Base-by-base conservation (phyloP, 2,113 vertebrate genomes). In the Phrynocephalus versicolor region DNA sequence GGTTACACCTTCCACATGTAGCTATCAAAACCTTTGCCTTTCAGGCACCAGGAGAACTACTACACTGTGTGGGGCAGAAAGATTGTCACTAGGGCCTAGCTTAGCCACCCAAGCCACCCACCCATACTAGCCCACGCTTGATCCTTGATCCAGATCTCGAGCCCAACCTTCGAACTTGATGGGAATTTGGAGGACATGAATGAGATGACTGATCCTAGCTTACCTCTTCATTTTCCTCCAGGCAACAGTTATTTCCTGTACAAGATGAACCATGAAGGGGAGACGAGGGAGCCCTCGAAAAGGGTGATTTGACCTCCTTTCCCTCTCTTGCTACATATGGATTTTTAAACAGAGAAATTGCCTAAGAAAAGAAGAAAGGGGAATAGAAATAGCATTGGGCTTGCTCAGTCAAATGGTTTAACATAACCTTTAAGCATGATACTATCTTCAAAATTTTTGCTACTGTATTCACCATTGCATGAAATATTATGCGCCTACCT, bases 341-440 rank as follows among this genome's bases (percentile, higher is more conserved):
- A 41, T 51, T 2, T 80, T 45, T 80, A 67, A 65, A 65, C 4
- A 27, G 7, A 21, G 25, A 73, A 83, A 33, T 15, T 74, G 3
- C 14, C 33, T 21, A 78, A 37, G 27, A 51, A 69, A 81, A 69
- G 55, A 35, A 41, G 25, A 60, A 30, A 73, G 75, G 51, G 35
- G 35, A 35, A 35, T 77, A 81, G 85, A 84, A 91, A 1, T 58
- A 65, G 12, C 64, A 65, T 77, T 72, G 82, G 90, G 37, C 30
- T 35, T 75, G 18, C 8, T 74, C 84, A 90, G 2, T 5, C 4
- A 86, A 0, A 82, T 84, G 4, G 72, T 90, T 2, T 81, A 81
- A 75, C n/a, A 35, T 69, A 76, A 79, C 87, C 72, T 94, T 94
- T 79, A 90, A 85, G 1, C 2, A 15, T 37, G 15, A 0, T 55